Evolutionary conservation across 1,140 invertebrate genomes (phyloP).

Genomic region (Pseudomyrmex gracilis): DNA sequence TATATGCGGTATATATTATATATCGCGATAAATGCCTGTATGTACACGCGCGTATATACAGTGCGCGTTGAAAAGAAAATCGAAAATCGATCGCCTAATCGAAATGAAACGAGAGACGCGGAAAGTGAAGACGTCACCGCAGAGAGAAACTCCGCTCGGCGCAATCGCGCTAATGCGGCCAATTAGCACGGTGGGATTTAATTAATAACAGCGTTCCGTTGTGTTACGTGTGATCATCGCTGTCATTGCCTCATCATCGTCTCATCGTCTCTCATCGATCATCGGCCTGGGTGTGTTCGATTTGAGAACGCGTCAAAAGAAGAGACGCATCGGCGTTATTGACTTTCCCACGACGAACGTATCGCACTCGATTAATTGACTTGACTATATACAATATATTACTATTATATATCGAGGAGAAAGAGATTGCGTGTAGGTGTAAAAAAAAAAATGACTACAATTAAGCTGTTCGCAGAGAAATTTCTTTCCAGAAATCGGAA

Average conservation of each 20-base stretch:
- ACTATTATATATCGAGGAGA: not conserved
- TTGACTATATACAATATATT: not conserved
- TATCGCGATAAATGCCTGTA: conserved; percentile 2
- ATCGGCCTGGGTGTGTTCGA: not conserved
- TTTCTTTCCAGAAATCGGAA: not conserved
- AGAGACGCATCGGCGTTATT: conserved; percentile 13
- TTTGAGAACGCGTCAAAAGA: not conserved
- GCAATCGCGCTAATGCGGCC: conserved; percentile 31
- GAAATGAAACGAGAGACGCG: conserved; percentile 1
- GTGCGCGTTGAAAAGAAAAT: not conserved
- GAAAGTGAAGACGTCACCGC: not conserved
- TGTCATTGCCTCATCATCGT: not conserved
- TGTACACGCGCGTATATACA: not conserved
- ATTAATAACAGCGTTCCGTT: conserved; percentile 24
- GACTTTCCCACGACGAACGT: not conserved
- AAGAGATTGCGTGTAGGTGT: not conserved
- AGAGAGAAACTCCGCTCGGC: conserved; percentile 43
- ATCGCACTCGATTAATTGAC: not conserved
- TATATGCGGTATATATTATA: not conserved
- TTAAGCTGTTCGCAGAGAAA: conserved; percentile 7
- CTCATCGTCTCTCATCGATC: not conserved
- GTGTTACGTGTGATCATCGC: not conserved
- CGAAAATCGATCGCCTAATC: conserved; percentile 15
- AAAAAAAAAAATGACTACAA: not conserved
- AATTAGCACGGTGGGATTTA: conserved; percentile 6